Evolutionary conservation across 2,888 invertebrate species (phyloP).

Genomic region (Gastracanthus pulcherrimus): DNA sequence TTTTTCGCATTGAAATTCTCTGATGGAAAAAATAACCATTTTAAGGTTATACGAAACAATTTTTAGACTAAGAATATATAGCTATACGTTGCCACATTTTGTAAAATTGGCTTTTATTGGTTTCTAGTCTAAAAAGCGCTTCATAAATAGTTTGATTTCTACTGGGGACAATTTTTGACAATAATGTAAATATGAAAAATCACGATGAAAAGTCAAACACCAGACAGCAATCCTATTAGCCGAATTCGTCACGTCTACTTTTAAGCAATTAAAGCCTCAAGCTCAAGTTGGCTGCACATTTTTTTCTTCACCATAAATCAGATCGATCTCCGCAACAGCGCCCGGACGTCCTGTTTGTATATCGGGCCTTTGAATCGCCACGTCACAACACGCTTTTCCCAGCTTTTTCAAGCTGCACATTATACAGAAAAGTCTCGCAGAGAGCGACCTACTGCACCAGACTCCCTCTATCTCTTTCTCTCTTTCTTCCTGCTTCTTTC

Average conservation of each 20-base stretch:
- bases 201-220: slow-evolving; percentile 33
- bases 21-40: no score
- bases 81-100: no score
- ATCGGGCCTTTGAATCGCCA: slow-evolving; percentile 27
- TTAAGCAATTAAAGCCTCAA: slow-evolving; percentile 43
- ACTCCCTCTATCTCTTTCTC: slow-evolving; percentile 12
- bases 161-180: no score
- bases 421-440: not conserved
- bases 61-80: no score
- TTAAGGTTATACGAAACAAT: no score
- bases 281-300: not conserved
- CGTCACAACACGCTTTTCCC: slow-evolving; percentile 51
- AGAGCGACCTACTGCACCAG: slow-evolving; percentile 2
- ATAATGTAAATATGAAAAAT: no score
- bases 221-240: slow-evolving; percentile 27
- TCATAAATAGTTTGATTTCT: no score
- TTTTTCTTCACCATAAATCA: slow-evolving; percentile 48
- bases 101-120: no score
- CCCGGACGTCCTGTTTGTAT: slow-evolving; percentile 39
- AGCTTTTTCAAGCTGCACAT: not conserved
- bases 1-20: no score
- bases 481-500: not conserved
- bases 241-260: slow-evolving; percentile 21
- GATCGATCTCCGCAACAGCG: not conserved
- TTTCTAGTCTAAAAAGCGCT: no score